Percentiles rank a stretch among this genome's conserved stretches.
phyloP scores from a whole-genome alignment of 2,797 vertebrate genomes.

The Perodicticus potto region DNA sequence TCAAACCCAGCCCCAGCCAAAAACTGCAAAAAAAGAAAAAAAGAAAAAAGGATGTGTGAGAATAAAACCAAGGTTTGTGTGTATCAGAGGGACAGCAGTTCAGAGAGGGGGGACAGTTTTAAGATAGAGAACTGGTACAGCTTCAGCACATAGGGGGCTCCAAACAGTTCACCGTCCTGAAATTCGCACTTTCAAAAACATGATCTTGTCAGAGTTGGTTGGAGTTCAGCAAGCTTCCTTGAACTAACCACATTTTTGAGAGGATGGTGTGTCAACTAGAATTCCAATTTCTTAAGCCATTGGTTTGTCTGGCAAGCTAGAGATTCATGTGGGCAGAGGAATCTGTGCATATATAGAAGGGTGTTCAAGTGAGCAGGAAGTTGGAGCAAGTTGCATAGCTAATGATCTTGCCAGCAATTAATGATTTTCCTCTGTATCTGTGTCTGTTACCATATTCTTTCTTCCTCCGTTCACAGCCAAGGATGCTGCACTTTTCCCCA shows the following conservation, averaged over 20 bases:
- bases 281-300: neutral
- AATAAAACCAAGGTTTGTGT: too few species aligned
- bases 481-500: fast-evolving
- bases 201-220: neutral
- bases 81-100: too few species aligned
- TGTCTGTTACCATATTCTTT: neutral
- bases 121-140: neutral
- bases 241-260: neutral
- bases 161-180: neutral
- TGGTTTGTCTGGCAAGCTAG: neutral
- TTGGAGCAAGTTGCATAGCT: neutral
- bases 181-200: too few species aligned
- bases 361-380: neutral
- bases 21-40: too few species aligned
- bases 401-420: neutral
- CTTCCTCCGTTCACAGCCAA: neutral
- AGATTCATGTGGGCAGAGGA: neutral
- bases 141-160: neutral
- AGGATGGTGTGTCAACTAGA: neutral
- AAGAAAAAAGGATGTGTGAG: too few species aligned
- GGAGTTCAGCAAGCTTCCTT: neutral
- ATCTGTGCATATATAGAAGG: neutral
- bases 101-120: too few species aligned
- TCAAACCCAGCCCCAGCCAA: too few species aligned
- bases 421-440: neutral